These are phyloP conservation scores for Helicoverpa assulta DNA, from an alignment of 2,888 invertebrate species.

Conservation along the genomic window DNA sequence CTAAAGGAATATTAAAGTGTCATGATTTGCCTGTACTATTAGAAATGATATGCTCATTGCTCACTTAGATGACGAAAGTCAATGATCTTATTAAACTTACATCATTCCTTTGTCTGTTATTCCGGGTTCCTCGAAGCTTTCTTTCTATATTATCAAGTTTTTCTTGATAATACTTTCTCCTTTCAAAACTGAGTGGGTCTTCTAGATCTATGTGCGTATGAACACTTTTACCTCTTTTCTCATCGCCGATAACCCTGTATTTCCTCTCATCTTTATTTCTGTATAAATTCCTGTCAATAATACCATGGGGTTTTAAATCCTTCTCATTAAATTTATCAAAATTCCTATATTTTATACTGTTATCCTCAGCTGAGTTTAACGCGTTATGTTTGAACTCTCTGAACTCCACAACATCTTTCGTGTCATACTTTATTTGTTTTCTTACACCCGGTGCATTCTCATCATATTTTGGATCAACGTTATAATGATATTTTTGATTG, in stretches of 20 bases:
- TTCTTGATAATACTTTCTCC: conserved; percentile 78
- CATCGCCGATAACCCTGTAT: conserved; percentile 39
- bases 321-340: conserved; percentile 40
- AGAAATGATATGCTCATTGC: too few species aligned
- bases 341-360: conserved; percentile 11
- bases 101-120: conserved; percentile 57
- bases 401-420: conserved; percentile 2
- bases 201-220: conserved; percentile 47
- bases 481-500: conserved; percentile 31
- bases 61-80: too few species aligned
- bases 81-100: conserved; percentile 54
- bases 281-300: conserved; percentile 41
- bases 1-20: too few species aligned
- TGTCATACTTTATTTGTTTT: conserved; percentile 34
- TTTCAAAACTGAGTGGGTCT: conserved; percentile 70
- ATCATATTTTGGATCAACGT: conserved; percentile 27
- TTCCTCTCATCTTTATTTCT: conserved; percentile 44
- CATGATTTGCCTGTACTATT: too few species aligned
- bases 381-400: conserved; percentile 19
- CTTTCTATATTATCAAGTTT: conserved; percentile 76
- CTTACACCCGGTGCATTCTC: conserved; percentile 13
- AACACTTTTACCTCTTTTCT: conserved; percentile 40
- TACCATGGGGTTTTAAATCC: conserved; percentile 13
- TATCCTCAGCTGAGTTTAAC: conserved; percentile 36
- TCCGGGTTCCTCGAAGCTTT: conserved; percentile 64